phyloP scores from a whole-genome alignment of 2,797 vertebrate genomes.

The Synaphobranchus kaupii region DNA sequence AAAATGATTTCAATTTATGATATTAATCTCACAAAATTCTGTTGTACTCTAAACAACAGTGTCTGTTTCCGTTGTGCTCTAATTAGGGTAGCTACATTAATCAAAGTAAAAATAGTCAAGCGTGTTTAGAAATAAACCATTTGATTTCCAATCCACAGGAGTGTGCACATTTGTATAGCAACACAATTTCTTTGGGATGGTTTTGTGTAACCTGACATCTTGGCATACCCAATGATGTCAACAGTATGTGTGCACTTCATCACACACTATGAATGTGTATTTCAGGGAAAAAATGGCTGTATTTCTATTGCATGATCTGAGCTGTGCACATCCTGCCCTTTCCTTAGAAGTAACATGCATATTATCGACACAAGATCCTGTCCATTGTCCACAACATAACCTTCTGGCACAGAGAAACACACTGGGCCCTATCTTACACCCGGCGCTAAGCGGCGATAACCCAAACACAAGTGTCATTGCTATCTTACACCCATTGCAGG shows the following conservation, averaged over 20 bases:
- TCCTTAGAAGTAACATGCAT: not conserved
- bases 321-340: not conserved
- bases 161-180: not conserved
- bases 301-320: not conserved
- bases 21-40: not conserved
- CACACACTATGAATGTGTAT: not conserved
- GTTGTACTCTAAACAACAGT: not conserved
- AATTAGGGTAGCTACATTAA: not conserved
- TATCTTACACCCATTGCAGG: too few relatives aligned
- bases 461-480: too few relatives aligned
- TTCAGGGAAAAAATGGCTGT: not conserved
- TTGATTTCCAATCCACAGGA: not conserved
- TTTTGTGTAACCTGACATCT: not conserved
- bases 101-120: not conserved
- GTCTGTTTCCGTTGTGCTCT: not conserved
- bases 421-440: too few relatives aligned
- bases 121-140: not conserved
- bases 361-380: not conserved
- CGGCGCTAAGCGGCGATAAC: too few relatives aligned
- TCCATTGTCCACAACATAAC: not conserved
- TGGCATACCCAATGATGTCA: not conserved
- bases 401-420: not conserved
- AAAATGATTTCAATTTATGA: not conserved
- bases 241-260: not conserved
- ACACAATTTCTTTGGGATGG: not conserved